These are phyloP conservation scores for Conger conger DNA, from an alignment of 2,113 vertebrate genomes.

Conservation along the genomic window DNA sequence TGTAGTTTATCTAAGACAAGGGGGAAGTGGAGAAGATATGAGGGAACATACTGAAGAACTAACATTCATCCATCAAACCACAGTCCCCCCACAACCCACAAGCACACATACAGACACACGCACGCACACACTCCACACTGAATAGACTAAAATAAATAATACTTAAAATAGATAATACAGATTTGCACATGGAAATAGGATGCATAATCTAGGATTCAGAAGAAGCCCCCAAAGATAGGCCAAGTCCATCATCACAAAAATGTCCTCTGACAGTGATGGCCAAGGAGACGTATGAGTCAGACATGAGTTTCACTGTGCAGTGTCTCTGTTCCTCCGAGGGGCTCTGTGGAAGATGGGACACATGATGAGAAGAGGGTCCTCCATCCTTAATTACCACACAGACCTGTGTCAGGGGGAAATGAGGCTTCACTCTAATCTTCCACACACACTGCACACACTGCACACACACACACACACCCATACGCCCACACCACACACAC, in stretches of 20 bases:
- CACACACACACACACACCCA: not conserved
- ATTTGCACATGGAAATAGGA: no score
- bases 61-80: no score
- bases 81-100: no score
- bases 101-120: no score
- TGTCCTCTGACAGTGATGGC: not conserved
- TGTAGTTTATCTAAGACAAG: no score
- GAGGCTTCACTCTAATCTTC: not conserved
- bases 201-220: no score
- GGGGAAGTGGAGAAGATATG: no score
- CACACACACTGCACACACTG: not conserved
- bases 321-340: not conserved
- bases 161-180: no score
- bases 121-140: no score
- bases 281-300: not conserved
- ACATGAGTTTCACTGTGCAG: not conserved
- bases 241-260: not conserved
- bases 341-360: not conserved
- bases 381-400: not conserved
- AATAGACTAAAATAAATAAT: no score
- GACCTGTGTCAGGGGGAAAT: constrained; percentile 1
- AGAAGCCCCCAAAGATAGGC: not conserved
- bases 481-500: no score
- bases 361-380: not conserved
- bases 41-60: no score